These are phyloP conservation scores for Cladorhizidae sp. DNA, from an alignment of 37 sponge, comb jelly and placozoan species.

Conservation along the genomic window DNA sequence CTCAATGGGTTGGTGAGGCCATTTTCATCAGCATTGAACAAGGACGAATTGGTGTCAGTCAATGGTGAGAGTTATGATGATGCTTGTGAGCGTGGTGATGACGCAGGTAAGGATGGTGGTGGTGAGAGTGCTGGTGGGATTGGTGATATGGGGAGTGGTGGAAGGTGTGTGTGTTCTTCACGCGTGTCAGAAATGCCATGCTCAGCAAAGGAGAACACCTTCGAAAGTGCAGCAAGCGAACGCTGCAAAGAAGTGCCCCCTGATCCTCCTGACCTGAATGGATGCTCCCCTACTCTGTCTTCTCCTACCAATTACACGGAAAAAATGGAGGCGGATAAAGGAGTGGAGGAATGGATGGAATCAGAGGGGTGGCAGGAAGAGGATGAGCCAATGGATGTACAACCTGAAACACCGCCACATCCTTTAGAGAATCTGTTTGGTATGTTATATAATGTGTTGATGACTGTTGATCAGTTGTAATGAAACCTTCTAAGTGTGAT, in stretches of 20 bases:
- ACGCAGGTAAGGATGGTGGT: background rate
- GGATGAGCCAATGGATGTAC: no score
- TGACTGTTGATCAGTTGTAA: no score
- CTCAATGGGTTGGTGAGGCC: background rate
- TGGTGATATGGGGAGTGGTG: background rate
- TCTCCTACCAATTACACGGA: background rate
- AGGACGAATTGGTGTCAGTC: background rate
- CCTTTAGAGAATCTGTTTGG: no score
- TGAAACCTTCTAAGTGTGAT: no score
- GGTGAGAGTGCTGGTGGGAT: background rate
- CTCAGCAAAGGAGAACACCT: background rate
- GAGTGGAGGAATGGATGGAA: background rate
- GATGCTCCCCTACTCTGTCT: no score
- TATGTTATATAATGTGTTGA: no score
- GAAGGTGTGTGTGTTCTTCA: no score
- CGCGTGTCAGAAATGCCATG: background rate
- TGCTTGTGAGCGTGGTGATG: background rate
- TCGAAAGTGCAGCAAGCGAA: background rate
- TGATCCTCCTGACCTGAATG: no score
- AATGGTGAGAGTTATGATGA: background rate
- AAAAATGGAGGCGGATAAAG: background rate
- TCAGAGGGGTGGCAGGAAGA: no score
- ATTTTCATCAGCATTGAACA: background rate
- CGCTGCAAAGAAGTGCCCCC: background rate
- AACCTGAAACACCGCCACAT: no score